These are phyloP conservation scores for Spea hammondii DNA, from an alignment of 2,797 vertebrate species.

Conservation along the genomic window DNA sequence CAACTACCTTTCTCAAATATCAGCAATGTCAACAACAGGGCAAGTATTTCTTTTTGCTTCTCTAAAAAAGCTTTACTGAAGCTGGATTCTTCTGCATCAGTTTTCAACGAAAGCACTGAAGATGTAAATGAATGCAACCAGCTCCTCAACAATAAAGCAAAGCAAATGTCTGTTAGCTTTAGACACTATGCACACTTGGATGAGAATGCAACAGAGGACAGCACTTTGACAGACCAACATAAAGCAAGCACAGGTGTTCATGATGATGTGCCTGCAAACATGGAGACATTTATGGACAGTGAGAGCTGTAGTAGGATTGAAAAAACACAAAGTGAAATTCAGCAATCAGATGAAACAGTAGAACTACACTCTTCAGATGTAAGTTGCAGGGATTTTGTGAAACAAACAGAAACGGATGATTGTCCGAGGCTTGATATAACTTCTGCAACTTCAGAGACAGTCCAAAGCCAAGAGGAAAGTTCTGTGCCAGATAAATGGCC, in stretches of 20 bases:
- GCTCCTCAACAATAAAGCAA: slow-evolving; percentile 69
- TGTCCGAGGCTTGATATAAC: slow-evolving; percentile 49
- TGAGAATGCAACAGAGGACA: slow-evolving; percentile 53
- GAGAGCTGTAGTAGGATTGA: slow-evolving; percentile 40
- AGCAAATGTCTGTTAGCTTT: slow-evolving; percentile 64
- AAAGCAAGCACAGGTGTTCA: slow-evolving; percentile 51
- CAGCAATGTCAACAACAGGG: slow-evolving; percentile 68
- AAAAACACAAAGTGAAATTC: slow-evolving; percentile 56
- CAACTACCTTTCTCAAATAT: slow-evolving; percentile 59
- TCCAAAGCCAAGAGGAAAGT: slow-evolving; percentile 53
- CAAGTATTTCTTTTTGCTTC: slow-evolving; percentile 94
- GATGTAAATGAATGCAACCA: slow-evolving; percentile 79
- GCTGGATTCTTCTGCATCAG: slow-evolving; percentile 91
- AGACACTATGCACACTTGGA: slow-evolving; percentile 56
- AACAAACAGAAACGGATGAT: slow-evolving; percentile 53
- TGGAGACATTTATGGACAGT: slow-evolving; percentile 59
- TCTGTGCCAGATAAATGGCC: slow-evolving; percentile 47
- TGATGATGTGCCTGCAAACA: slow-evolving; percentile 51
- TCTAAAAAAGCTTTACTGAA: slow-evolving; percentile 85
- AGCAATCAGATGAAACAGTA: slow-evolving; percentile 56
- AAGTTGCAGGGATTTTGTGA: slow-evolving; percentile 54
- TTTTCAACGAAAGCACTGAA: slow-evolving; percentile 90
- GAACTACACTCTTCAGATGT: slow-evolving; percentile 60
- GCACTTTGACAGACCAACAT: slow-evolving; percentile 41
- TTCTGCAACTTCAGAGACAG: slow-evolving; percentile 54